phyloP scores from a whole-genome alignment of 2,113 vertebrate genomes.

The Ictalurus furcatus region DNA sequence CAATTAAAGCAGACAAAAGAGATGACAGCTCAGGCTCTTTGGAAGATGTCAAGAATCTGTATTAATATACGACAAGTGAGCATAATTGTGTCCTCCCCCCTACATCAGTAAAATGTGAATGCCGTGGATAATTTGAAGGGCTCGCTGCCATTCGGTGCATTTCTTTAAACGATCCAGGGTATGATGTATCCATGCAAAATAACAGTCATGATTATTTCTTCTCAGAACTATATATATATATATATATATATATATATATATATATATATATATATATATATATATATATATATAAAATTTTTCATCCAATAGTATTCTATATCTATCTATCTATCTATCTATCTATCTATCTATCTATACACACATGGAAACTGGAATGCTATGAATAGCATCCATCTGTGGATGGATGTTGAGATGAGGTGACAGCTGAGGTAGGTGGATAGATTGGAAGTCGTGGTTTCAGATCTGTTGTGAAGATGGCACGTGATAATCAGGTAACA shows the following conservation, averaged over 20 bases:
- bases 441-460: conserved; percentile 60
- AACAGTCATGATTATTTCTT: conserved; percentile 74
- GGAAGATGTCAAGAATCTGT: conserved; percentile 99
- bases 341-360: not conserved
- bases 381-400: not conserved
- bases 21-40: conserved; percentile 99
- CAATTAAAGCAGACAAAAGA: conserved; percentile 99
- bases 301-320: not conserved
- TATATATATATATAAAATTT: no score
- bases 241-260: no score
- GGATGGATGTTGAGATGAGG: not conserved
- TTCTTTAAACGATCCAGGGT: conserved; percentile 66
- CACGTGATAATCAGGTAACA: conserved; percentile 1
- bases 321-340: not conserved
- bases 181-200: conserved; percentile 66
- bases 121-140: conserved; percentile 76
- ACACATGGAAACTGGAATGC: not conserved
- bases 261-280: no score
- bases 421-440: not conserved
- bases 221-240: conserved; percentile 51
- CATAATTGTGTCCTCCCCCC: conserved; percentile 99
- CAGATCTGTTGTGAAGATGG: conserved; percentile 61
- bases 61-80: conserved; percentile 99
- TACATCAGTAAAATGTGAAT: conserved; percentile 78
- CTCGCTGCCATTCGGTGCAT: conserved; percentile 54